phyloP scores from a whole-genome alignment of 2,797 vertebrate genomes.

The Pagetopsis macropterus region DNA sequence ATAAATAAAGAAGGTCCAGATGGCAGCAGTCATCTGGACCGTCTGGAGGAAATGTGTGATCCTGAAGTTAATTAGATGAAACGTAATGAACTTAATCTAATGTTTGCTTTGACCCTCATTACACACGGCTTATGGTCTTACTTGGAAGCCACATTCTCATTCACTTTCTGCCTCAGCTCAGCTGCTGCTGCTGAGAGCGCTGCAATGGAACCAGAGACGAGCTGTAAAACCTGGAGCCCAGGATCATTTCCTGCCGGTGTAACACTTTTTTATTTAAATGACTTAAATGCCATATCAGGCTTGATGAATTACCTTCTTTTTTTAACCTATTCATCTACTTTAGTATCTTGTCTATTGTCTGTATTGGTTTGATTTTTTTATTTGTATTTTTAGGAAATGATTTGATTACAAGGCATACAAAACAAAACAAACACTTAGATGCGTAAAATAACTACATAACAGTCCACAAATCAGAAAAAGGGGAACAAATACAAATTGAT shows the following conservation, averaged over 20 bases:
- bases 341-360: neutral
- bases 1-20: too few relatives aligned
- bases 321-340: neutral
- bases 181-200: constrained; percentile 1
- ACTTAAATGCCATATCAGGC: neutral
- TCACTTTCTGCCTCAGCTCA: neutral
- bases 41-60: neutral
- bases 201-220: neutral
- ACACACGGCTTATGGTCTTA: neutral
- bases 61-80: constrained; percentile 22
- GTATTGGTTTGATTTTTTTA: neutral
- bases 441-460: too few relatives aligned
- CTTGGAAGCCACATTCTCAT: too few relatives aligned
- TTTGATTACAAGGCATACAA: too few relatives aligned
- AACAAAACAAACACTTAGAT: too few relatives aligned
- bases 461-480: too few relatives aligned
- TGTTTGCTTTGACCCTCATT: constrained; percentile 39
- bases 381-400: too few relatives aligned
- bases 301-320: neutral
- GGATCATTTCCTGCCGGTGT: too few relatives aligned
- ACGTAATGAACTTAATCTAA: constrained; percentile 28
- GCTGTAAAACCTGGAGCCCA: too few relatives aligned
- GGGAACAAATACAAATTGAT: too few relatives aligned
- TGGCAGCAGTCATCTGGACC: too few relatives aligned
- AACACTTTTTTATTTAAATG: neutral